Base-by-base conservation (phyloP, 2,113 vertebrate genomes). In the Chascanopsetta lugubris region DNA sequence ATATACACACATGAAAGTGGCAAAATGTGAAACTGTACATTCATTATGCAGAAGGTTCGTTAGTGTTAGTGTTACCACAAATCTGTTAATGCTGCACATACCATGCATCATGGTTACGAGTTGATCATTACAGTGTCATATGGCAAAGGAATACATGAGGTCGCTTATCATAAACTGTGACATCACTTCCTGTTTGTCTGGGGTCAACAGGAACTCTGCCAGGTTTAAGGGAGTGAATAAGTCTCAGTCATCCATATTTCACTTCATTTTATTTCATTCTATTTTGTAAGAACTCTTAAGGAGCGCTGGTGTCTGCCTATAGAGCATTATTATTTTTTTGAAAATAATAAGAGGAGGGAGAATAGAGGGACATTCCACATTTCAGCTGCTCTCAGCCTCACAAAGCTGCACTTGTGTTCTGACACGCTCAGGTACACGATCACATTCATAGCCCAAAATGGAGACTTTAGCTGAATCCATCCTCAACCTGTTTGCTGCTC, bases 401-500 rank as follows among this genome's bases (percentile, higher is more conserved):
- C 1, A 42, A 12, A 34, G 4, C 10, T 27, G 6, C 12, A 38
- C 0, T 42, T 12, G 3, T 48, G 21, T 26, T 49, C n/a, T n/a
- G 4, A 68, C 11, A 67, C 20, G 51, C 55, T 54, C 59, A 12
- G 30, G n/a, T 22, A 17, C 25, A n/a, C 5, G 10, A 24, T 26
- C 48, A 47, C 18, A 48, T 57, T 48, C 30, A 51, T 25, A 51
- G 27, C 45, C 51, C 54, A 65, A 27, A 49, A 69, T 38, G 2
- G 17, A 54, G 42, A 61, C 18, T 32, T 57, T 11, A 38, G 47
- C 42, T 15, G 27, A 24, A 61, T 18, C 51, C 55, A 50, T 24
- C 26, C 43, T 45, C 11, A 82, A 73, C 38, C 62, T 65, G 48
- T 34, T 75, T 47, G 13, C 15, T 22, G 11, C 48, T 59, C 56